phyloP scores from a whole-genome alignment of 2,797 vertebrate species.

The Cephalopachus bancanus region DNA sequence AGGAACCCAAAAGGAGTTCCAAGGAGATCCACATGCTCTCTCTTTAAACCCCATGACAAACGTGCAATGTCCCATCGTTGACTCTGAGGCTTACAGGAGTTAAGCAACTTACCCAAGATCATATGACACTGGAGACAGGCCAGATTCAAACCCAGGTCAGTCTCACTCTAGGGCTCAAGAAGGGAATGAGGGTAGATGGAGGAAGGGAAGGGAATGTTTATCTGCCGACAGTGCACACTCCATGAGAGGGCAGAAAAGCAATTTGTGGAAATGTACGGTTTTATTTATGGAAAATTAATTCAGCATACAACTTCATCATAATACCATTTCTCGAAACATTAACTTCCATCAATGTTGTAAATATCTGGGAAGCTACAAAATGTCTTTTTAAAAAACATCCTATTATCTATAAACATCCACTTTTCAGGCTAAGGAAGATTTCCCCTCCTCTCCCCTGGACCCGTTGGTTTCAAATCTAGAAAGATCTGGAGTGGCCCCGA shows the following conservation, averaged over 20 bases:
- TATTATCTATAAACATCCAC: conserved; percentile 54
- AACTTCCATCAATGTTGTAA: conserved; percentile 74
- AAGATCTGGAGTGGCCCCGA: neutral
- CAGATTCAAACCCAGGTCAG: conserved; percentile 17
- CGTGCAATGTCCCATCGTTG: neutral
- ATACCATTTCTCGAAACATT: conserved; percentile 82
- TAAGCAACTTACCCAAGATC: neutral
- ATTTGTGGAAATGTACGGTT: conserved; percentile 58
- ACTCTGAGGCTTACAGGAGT: neutral
- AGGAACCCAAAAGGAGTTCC: neutral
- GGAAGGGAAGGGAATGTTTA: neutral
- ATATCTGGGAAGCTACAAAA: conserved; percentile 73
- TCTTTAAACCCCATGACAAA: neutral
- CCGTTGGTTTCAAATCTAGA: conserved; percentile 55
- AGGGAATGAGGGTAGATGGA: neutral
- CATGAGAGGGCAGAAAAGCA: conserved; percentile 45
- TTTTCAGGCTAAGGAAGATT: conserved; percentile 1
- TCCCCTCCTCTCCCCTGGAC: neutral
- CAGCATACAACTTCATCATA: conserved; percentile 75
- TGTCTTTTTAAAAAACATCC: neutral
- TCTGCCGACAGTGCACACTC: neutral
- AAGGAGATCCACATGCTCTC: neutral
- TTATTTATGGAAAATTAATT: conserved; percentile 82
- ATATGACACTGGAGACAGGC: neutral
- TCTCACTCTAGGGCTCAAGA: neutral